Evolutionary conservation across 2,888 invertebrate genomes (phyloP), one percentile per base, ranked within the genome.

Genomic region (Arge pagana): DNA sequence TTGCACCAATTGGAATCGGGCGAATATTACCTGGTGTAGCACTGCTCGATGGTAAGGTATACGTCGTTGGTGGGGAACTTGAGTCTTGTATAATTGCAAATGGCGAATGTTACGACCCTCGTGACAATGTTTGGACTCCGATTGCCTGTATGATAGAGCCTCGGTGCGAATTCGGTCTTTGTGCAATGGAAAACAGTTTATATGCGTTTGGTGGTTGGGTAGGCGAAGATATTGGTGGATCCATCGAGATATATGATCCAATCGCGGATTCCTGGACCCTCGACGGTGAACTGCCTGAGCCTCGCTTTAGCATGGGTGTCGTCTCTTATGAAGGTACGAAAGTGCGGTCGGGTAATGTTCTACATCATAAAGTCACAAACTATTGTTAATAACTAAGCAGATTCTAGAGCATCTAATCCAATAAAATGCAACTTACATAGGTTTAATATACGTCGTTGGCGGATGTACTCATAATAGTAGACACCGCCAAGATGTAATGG

Each of bases 191-290:
- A 62, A 91, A 90, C 21, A 85, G 84, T 65, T 78, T 96, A 53
- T 93, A 90, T 72, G 94, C 93, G 0, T 86, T 96, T 63, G 95
- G 96, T 35, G 96, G 96, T 3, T 95, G 95, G 94, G 88, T 95
- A 24, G 95, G 94, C 0, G 89, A 90, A 55, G 93, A 93, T 71
- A 92, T 95, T 72, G 93, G 93, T 1, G 88, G 89, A 18, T 87
- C 90, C 1, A 90, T 96, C 57, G 96, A 96, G 74, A 84, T 88
- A 63, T 96, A 92, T 72, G 90, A 94, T 74, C 90, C 93, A 0
- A 81, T 85, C 51, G 79, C 82, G 24, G 86, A 93, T 72, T 81
- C 83, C 56, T 96, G 96, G 95, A 81, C 82, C 23, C 77, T 88
- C 37, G 83, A 86, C 50, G 93, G 89, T 0, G 84, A 86, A 67